Percentiles rank a stretch among this genome's conserved stretches.
Conservation (phyloP, 2,888 invertebrate species). For the Spodoptera exigua region DNA sequence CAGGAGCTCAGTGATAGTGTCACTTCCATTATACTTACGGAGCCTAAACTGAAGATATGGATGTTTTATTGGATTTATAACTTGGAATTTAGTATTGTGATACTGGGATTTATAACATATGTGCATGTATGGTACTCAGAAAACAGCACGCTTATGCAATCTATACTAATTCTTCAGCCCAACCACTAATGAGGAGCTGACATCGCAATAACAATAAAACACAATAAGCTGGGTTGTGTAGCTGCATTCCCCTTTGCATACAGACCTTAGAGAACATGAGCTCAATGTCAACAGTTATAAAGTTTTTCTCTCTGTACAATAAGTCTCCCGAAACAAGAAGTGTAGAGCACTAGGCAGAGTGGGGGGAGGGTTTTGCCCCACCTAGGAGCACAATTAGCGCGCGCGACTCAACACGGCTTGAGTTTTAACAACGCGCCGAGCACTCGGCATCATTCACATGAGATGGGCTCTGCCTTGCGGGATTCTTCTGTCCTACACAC, state of each 20-base stretch:
- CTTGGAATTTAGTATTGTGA: too few relatives aligned
- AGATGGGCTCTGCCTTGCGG: constrained; percentile 73
- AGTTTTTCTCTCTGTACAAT: constrained; percentile 76
- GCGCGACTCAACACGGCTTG: constrained; percentile 86
- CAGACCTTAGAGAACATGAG: constrained; percentile 57
- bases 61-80: too few relatives aligned
- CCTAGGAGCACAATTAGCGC: constrained; percentile 87
- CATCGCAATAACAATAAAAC: constrained; percentile 43
- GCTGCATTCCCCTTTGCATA: constrained; percentile 34
- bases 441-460: constrained; percentile 85
- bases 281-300: constrained; percentile 84
- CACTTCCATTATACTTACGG: too few relatives aligned
- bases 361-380: constrained; percentile 62
- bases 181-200: constrained; percentile 35
- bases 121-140: too few relatives aligned
- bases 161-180: neutral
- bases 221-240: constrained; percentile 43
- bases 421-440: constrained; percentile 87
- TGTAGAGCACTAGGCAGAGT: constrained; percentile 75
- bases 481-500: constrained; percentile 71
- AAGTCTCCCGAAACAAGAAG: constrained; percentile 78
- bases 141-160: too few relatives aligned
- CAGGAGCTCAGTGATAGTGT: constrained; percentile 25
- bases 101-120: too few relatives aligned
- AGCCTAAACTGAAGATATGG: too few relatives aligned